Evolutionary conservation across 2,888 invertebrate species (phyloP).

Genomic region (Nymphalis urticae): DNA sequence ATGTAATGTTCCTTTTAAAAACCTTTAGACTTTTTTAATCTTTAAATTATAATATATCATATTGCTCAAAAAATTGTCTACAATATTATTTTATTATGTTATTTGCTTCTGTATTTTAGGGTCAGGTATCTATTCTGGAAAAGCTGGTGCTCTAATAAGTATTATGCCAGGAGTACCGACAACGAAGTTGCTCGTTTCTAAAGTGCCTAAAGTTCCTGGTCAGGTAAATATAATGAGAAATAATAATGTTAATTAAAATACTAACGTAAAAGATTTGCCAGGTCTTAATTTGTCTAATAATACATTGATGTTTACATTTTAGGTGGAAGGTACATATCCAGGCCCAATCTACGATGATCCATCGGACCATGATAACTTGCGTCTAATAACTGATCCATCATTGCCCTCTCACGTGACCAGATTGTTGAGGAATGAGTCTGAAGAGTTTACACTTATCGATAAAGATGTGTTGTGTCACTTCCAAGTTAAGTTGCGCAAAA

Average conservation of each 20-base stretch:
- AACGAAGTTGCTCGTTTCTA: conserved; percentile 67
- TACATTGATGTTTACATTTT: conserved; percentile 8
- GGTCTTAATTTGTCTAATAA: too few species aligned
- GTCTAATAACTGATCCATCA: conserved; percentile 66
- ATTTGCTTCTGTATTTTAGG: conserved; percentile 67
- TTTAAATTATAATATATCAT: too few species aligned
- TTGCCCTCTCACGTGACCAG: conserved; percentile 59
- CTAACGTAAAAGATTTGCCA: too few species aligned
- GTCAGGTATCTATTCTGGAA: conserved; percentile 87
- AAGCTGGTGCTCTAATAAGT: conserved; percentile 69
- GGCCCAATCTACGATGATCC: conserved; percentile 69
- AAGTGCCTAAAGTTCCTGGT: conserved; percentile 74
- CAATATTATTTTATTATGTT: too few species aligned
- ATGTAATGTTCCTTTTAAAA: not conserved
- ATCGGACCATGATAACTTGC: conserved; percentile 60
- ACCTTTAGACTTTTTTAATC: too few species aligned
- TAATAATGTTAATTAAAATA: too few species aligned
- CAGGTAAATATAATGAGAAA: conserved; percentile 48
- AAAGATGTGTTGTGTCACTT: conserved; percentile 69
- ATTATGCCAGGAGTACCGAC: conserved; percentile 70
- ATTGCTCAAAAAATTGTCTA: too few species aligned
- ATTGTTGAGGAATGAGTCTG: conserved; percentile 55
- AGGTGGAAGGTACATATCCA: conserved; percentile 56
- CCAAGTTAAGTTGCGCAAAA: conserved; percentile 52
- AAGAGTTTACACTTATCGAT: conserved; percentile 63